Percentiles rank a stretch among this genome's conserved stretches.
These are phyloP conservation scores for Trachythela sp. DNA, from an alignment of 64 coral and sea anemone genomes.

Conservation along the genomic window DNA sequence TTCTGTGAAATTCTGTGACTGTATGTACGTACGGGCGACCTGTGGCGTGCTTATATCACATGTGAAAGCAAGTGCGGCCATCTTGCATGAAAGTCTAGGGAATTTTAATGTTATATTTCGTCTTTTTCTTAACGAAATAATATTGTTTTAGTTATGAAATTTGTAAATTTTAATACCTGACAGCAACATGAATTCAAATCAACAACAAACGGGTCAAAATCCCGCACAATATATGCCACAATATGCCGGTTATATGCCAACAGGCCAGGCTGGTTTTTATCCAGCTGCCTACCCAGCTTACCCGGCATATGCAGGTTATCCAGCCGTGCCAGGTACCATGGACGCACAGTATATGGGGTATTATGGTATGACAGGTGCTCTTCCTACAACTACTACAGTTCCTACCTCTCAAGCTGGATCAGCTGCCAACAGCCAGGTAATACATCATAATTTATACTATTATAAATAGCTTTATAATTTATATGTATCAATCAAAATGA, in stretches of 20 bases:
- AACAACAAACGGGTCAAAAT: neutral
- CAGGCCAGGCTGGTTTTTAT: neutral
- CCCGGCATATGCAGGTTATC: neutral
- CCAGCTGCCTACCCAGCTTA: neutral
- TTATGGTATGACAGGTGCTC: neutral
- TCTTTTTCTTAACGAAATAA: neutral
- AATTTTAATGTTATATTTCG: neutral
- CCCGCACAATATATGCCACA: neutral
- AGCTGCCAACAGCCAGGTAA: neutral
- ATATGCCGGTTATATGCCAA: neutral
- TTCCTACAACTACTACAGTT: neutral
- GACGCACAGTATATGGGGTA: neutral
- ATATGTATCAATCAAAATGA: too few species aligned
- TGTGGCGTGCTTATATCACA: too few species aligned
- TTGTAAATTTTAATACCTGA: neutral
- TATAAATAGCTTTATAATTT: too few species aligned
- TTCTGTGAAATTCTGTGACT: too few species aligned
- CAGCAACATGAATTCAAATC: neutral
- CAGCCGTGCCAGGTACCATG: neutral
- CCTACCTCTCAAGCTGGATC: neutral
- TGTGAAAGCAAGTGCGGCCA: too few species aligned
- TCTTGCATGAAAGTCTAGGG: neutral
- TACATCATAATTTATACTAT: neutral
- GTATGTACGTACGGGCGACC: too few species aligned
- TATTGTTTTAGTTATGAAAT: neutral